Evolutionary conservation across 2,113 vertebrate genomes (phyloP).

Genomic region (Plotosus lineatus): DNA sequence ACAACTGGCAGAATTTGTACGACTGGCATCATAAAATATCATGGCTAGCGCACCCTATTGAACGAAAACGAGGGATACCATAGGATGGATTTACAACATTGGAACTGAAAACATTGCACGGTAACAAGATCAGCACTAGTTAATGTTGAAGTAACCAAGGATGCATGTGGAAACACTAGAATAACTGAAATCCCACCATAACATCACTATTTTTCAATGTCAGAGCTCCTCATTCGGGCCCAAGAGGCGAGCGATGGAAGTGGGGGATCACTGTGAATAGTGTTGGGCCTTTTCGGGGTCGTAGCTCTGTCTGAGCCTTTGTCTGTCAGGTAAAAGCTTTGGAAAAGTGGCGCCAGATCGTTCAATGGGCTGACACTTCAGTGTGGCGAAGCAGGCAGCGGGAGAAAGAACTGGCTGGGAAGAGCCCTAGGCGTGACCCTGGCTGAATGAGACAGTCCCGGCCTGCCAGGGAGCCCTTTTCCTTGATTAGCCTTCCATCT

Average conservation of each 20-base stretch:
- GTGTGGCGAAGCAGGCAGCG: conserved; percentile 72
- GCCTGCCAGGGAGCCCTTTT: conserved; percentile 69
- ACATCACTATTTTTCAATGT: conserved; percentile 33
- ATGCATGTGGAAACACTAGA: background rate
- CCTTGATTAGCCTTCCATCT: conserved; percentile 77
- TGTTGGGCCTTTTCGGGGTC: conserved; percentile 68
- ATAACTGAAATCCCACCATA: conserved; percentile 4
- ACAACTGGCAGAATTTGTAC: too few relatives aligned
- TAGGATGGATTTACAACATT: background rate
- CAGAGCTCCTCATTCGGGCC: conserved; percentile 16
- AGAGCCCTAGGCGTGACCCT: conserved; percentile 76
- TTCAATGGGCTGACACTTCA: conserved; percentile 78
- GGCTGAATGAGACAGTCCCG: conserved; percentile 70
- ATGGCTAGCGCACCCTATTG: background rate
- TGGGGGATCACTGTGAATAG: conserved; percentile 62
- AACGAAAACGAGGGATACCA: background rate
- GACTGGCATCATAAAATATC: background rate
- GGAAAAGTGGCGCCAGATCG: conserved; percentile 79
- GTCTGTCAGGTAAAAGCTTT: conserved; percentile 80
- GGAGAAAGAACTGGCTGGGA: conserved; percentile 77
- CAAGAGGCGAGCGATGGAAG: conserved; percentile 34
- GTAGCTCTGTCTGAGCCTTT: conserved; percentile 79
- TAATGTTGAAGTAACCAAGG: background rate
- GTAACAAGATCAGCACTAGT: background rate
- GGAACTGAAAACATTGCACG: too few relatives aligned